phyloP scores from a whole-genome alignment of 1,140 invertebrate genomes.

The Chrysomallon squamiferum region DNA sequence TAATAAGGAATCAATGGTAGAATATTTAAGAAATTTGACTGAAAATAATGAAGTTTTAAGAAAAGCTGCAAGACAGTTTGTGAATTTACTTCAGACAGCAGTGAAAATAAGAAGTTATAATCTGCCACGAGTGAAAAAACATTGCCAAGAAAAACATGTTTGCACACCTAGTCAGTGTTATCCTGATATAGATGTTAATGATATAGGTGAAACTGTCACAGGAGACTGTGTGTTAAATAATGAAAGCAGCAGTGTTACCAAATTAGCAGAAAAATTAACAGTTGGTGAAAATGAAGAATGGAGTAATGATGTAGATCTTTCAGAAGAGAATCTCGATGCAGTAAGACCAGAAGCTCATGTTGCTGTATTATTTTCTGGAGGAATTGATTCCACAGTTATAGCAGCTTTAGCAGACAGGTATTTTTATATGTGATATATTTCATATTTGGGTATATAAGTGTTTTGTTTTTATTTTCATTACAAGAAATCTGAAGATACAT shows the following conservation, averaged over 20 bases:
- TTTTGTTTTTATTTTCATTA: too few species aligned
- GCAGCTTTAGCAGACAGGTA: constrained; percentile 78
- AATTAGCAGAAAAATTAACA: too few species aligned
- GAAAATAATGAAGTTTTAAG: not conserved
- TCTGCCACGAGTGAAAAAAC: constrained; percentile 13
- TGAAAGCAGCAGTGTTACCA: too few species aligned
- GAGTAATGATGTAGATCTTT: too few species aligned
- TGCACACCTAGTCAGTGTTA: not conserved
- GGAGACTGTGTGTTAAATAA: too few species aligned
- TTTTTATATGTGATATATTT: too few species aligned
- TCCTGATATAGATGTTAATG: not conserved
- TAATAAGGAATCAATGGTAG: constrained; percentile 1
- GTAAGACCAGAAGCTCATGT: constrained; percentile 72
- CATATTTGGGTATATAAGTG: too few species aligned
- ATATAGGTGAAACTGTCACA: too few species aligned
- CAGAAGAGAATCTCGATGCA: too few species aligned
- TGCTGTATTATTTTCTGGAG: constrained; percentile 92
- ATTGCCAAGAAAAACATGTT: not conserved
- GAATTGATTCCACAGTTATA: constrained; percentile 91
- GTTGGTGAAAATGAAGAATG: too few species aligned
- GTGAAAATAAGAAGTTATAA: constrained; percentile 41
- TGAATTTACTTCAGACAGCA: constrained; percentile 35
- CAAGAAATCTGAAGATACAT: too few species aligned
- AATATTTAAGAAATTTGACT: constrained; percentile 12
- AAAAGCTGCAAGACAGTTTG: constrained; percentile 30